phyloP scores from a whole-genome alignment of 2,888 invertebrate species.

The Unio delphinus region DNA sequence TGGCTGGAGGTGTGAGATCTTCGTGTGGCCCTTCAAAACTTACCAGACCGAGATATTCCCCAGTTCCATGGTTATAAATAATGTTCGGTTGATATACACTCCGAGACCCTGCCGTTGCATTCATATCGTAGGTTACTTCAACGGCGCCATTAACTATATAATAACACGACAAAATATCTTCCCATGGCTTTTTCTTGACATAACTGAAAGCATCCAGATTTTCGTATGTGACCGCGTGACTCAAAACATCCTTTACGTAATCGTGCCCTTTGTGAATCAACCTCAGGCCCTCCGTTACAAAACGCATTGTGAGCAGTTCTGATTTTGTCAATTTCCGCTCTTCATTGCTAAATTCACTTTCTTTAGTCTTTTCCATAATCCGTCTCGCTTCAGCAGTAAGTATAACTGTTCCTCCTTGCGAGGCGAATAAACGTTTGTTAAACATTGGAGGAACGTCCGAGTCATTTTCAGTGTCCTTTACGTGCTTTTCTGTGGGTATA shows the following conservation, averaged over 20 bases:
- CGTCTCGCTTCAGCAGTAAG: conserved; percentile 53
- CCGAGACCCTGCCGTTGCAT: conserved; percentile 36
- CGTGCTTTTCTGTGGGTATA: conserved; percentile 13
- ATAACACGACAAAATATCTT: conserved; percentile 52
- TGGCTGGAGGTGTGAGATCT: conserved; percentile 59
- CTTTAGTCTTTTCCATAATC: conserved; percentile 47
- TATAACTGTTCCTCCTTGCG: conserved; percentile 48
- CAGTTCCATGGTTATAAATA: conserved; percentile 61
- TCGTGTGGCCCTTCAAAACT: conserved; percentile 52
- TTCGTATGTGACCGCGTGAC: conserved; percentile 53
- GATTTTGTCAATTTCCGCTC: conserved; percentile 35
- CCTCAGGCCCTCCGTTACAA: conserved; percentile 55
- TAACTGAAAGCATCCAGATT: conserved; percentile 46
- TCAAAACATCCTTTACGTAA: conserved; percentile 56
- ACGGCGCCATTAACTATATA: conserved; percentile 57
- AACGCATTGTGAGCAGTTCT: conserved; percentile 48
- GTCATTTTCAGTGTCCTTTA: conserved; percentile 30
- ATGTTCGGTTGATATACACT: conserved; percentile 61
- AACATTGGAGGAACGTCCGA: conserved; percentile 52
- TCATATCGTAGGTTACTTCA: conserved; percentile 59
- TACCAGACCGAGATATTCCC: conserved; percentile 60
- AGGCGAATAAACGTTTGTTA: conserved; percentile 58
- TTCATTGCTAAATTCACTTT: conserved; percentile 20
- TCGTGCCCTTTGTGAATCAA: conserved; percentile 56
- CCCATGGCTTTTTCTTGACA: conserved; percentile 48